These are phyloP conservation scores for Eretmochelys imbricata DNA, from an alignment of 2,113 vertebrate species.

Conservation along the genomic window DNA sequence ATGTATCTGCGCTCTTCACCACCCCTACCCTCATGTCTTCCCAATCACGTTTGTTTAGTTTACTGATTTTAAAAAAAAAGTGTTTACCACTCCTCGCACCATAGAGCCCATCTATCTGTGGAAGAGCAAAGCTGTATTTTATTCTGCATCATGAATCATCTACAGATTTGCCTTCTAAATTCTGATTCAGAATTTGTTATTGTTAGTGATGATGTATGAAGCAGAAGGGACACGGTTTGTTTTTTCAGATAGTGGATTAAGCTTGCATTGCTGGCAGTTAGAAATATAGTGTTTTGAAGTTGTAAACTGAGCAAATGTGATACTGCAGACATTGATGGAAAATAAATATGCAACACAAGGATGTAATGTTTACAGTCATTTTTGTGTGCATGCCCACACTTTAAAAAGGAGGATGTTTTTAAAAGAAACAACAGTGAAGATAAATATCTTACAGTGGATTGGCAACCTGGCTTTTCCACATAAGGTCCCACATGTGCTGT, in stretches of 20 bases:
- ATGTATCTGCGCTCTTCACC: not conserved
- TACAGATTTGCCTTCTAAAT: not conserved
- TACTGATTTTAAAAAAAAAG: not conserved
- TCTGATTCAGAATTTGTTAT: conserved; percentile 15
- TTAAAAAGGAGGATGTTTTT: not conserved
- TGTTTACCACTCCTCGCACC: not conserved
- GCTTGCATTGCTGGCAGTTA: not conserved
- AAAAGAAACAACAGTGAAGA: not conserved
- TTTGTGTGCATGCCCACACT: not conserved
- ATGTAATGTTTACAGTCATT: not conserved
- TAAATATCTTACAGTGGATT: conserved; percentile 6
- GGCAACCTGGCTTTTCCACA: conserved; percentile 1
- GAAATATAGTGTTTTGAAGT: not conserved
- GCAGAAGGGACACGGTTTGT: not conserved
- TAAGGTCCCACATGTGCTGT: not conserved
- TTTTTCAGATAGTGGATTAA: not conserved
- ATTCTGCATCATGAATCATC: not conserved
- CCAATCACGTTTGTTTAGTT: conserved; percentile 29
- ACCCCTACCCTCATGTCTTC: not conserved
- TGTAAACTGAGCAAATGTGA: not conserved
- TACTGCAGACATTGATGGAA: not conserved
- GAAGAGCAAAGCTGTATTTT: not conserved
- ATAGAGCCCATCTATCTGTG: not conserved
- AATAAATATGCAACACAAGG: not conserved
- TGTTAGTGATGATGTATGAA: not conserved